Percentiles rank a stretch among this genome's conserved stretches.
Conservation (phyloP, 2,113 vertebrate species). For the Passer domesticus region DNA sequence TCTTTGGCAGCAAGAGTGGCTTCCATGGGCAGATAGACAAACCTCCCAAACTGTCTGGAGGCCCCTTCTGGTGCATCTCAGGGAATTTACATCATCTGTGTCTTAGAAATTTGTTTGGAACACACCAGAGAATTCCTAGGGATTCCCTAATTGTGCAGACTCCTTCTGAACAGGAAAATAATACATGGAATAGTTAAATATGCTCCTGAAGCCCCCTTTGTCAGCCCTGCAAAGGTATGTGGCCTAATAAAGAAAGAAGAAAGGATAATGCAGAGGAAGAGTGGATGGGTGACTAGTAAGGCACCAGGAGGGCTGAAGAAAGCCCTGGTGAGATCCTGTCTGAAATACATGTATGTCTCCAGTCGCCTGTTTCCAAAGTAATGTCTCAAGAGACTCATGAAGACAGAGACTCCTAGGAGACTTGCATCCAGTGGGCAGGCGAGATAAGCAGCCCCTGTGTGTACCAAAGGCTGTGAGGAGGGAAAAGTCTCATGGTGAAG, state of each 20-base stretch:
- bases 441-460: neutral
- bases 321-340: neutral
- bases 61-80: neutral
- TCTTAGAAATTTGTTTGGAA: neutral
- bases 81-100: neutral
- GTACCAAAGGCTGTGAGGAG: neutral
- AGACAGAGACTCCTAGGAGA: neutral
- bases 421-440: neutral
- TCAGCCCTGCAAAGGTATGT: neutral
- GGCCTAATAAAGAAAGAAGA: neutral
- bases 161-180: neutral
- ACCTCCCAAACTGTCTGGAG: neutral
- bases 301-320: neutral
- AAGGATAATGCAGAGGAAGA: neutral
- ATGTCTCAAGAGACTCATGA: neutral
- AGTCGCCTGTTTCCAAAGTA: neutral
- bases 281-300: neutral
- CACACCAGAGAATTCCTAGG: neutral
- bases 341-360: neutral
- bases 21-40: neutral
- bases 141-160: neutral
- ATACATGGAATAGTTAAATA: neutral
- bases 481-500: neutral
- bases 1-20: neutral
- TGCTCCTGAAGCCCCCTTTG: neutral